phyloP scores from a whole-genome alignment of 1,140 invertebrate species.

The Thaumatotibia leucotreta region DNA sequence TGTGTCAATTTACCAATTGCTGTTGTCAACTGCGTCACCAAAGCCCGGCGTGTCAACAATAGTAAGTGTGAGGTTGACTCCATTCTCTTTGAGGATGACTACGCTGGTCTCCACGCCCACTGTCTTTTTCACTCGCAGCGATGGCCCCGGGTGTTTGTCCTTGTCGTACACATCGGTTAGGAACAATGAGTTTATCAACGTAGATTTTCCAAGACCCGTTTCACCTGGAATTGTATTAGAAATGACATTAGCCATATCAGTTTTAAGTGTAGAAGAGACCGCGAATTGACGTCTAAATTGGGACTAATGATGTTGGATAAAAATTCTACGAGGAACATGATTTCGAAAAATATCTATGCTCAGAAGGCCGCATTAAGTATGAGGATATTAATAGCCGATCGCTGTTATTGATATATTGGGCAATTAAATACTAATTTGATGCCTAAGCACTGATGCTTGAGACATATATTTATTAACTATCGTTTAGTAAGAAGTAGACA shows the following conservation, averaged over 20 bases:
- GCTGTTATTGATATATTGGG: too few species aligned
- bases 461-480: background rate
- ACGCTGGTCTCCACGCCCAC: conserved; percentile 95
- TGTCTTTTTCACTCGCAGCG: conserved; percentile 93
- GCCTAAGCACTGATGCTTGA: background rate
- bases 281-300: too few species aligned
- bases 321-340: too few species aligned
- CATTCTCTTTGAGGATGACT: conserved; percentile 93
- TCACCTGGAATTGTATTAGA: conserved; percentile 81
- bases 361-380: too few species aligned
- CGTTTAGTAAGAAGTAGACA: background rate
- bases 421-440: background rate
- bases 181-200: conserved; percentile 99
- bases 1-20: conserved; percentile 84
- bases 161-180: conserved; percentile 96
- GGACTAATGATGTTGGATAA: too few species aligned
- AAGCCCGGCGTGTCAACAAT: conserved; percentile 99
- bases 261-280: too few species aligned
- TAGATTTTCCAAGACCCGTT: conserved; percentile 98
- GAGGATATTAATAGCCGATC: too few species aligned
- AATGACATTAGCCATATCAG: too few species aligned
- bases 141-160: conserved; percentile 92
- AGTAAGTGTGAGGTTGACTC: conserved; percentile 93
- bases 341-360: too few species aligned
- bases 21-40: conserved; percentile 98